phyloP scores from a whole-genome alignment of 1,140 invertebrate genomes.

The Caenorhabditis briggsae region DNA sequence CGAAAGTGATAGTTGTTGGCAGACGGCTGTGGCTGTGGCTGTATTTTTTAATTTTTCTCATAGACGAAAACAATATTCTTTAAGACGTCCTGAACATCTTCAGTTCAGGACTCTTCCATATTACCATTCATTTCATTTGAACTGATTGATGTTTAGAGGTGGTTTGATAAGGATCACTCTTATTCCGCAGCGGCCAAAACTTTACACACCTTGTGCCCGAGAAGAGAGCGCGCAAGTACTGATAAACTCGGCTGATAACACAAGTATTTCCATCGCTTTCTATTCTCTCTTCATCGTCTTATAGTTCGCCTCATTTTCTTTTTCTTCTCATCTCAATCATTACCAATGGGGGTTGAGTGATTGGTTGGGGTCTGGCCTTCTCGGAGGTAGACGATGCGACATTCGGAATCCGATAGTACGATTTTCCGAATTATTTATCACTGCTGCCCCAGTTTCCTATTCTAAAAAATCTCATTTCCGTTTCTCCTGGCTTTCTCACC shows the following conservation, averaged over 20 bases:
- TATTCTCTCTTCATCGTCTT: not conserved
- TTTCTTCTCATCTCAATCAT: too few species aligned
- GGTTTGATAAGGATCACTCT: constrained; percentile 33
- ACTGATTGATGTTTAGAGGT: constrained; percentile 4
- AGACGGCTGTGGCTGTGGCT: not conserved
- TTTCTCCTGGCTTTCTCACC: too few species aligned
- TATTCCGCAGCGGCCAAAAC: not conserved
- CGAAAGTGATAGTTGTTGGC: constrained; percentile 7
- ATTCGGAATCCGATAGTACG: too few species aligned
- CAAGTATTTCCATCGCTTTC: not conserved
- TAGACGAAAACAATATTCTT: not conserved
- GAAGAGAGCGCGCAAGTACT: not conserved
- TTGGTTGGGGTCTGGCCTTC: not conserved
- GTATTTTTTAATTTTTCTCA: not conserved
- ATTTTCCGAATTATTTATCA: too few species aligned
- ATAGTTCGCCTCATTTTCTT: too few species aligned
- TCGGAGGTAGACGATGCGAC: not conserved
- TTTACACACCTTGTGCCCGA: constrained; percentile 13
- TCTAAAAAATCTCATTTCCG: too few species aligned
- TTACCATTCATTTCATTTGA: constrained; percentile 24
- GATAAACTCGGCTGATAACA: constrained; percentile 50
- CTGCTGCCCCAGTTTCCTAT: too few species aligned
- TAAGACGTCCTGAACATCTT: not conserved
- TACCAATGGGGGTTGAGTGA: too few species aligned
- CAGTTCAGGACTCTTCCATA: not conserved